Evolutionary conservation across 2,797 vertebrate genomes (phyloP).

Genomic region (Leptodactylus fallax): DNA sequence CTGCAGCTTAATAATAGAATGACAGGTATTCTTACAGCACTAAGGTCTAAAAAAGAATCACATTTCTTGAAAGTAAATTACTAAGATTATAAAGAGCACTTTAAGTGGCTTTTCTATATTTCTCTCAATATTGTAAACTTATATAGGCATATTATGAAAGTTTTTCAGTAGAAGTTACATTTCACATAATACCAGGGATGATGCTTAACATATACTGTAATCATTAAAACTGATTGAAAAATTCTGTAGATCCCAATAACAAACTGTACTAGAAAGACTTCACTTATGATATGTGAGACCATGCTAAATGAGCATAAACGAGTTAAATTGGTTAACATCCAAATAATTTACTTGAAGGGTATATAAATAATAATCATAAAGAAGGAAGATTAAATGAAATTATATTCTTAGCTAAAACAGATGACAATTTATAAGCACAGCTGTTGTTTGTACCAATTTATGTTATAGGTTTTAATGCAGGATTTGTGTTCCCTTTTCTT

Average conservation of each 20-base stretch:
- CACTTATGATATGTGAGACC: not conserved
- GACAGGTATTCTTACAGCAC: slow-evolving; percentile 42
- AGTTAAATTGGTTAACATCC: slow-evolving; percentile 49
- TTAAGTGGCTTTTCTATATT: not conserved
- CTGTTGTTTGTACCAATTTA: slow-evolving; percentile 55
- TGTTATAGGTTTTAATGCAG: too few species aligned
- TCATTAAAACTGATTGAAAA: slow-evolving; percentile 25
- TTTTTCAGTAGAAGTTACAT: not conserved
- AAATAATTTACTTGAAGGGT: slow-evolving; percentile 47
- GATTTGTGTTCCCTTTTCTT: slow-evolving; percentile 1
- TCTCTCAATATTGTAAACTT: not conserved
- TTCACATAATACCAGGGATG: not conserved
- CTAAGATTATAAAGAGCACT: not conserved
- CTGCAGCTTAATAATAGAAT: slow-evolving; percentile 41
- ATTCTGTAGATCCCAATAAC: not conserved
- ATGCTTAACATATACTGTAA: not conserved
- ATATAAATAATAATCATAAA: slow-evolving; percentile 57
- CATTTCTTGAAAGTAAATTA: slow-evolving; percentile 14
- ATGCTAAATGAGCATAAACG: slow-evolving; percentile 46
- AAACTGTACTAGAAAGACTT: not conserved
- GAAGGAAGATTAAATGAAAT: slow-evolving; percentile 55
- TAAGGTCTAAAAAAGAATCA: slow-evolving; percentile 33
- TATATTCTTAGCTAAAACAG: slow-evolving; percentile 53
- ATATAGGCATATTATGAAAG: not conserved
- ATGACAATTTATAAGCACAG: slow-evolving; percentile 61